These are phyloP conservation scores for Polymixis flavicincta DNA, from an alignment of 2,888 invertebrate genomes.

Conservation along the genomic window DNA sequence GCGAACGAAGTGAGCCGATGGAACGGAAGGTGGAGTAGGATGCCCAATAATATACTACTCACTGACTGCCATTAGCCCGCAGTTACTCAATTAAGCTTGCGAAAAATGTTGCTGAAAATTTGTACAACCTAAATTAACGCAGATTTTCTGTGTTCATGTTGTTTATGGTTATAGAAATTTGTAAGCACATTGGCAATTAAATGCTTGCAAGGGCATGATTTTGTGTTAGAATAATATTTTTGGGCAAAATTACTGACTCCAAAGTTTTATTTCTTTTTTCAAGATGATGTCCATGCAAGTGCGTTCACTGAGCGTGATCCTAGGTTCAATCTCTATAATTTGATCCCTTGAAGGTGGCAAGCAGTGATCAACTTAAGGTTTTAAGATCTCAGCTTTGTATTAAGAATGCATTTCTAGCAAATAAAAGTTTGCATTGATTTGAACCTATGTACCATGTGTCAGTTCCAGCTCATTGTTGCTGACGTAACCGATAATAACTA, in stretches of 20 bases:
- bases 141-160: not conserved
- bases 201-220: too few relatives aligned
- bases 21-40: too few relatives aligned
- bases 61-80: constrained; percentile 14
- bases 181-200: not conserved
- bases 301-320: not conserved
- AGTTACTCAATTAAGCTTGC: constrained; percentile 14
- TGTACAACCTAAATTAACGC: not conserved
- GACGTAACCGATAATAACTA: not conserved
- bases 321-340: not conserved
- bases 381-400: not conserved
- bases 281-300: not conserved
- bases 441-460: not conserved
- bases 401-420: not conserved
- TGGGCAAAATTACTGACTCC: not conserved
- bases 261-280: not conserved
- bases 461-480: not conserved
- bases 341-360: not conserved
- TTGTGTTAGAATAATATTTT: not conserved
- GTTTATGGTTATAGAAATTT: constrained; percentile 5
- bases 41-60: too few relatives aligned
- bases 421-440: not conserved
- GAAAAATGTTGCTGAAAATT: constrained; percentile 21
- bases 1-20: too few relatives aligned
- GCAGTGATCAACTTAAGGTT: not conserved